phyloP scores from a whole-genome alignment of 1,140 invertebrate species.

The Diabrotica undecimpunctata region DNA sequence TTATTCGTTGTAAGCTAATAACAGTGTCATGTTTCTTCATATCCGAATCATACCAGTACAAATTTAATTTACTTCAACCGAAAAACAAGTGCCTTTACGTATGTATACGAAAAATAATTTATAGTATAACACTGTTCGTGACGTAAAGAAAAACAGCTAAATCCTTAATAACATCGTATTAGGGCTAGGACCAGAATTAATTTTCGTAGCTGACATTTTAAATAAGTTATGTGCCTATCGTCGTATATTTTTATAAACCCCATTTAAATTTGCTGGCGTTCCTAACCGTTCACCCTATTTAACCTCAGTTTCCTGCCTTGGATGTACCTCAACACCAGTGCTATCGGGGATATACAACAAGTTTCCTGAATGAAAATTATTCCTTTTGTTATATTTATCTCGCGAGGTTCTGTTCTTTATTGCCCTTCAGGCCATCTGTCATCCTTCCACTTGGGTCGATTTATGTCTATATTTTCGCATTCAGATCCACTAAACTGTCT shows the following conservation, averaged over 20 bases:
- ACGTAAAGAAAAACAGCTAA: constrained; percentile 40
- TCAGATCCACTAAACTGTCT: background rate
- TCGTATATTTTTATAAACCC: constrained; percentile 47
- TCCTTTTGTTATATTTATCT: background rate
- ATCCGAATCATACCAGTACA: background rate
- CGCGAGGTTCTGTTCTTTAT: background rate
- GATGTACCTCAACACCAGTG: constrained; percentile 22
- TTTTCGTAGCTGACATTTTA: constrained; percentile 45
- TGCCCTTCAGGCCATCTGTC: background rate
- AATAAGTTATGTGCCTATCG: constrained; percentile 46
- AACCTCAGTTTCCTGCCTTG: constrained; percentile 23
- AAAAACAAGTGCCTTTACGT: background rate
- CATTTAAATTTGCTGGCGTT: constrained; percentile 40
- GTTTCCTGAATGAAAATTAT: background rate
- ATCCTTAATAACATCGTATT: constrained; percentile 40
- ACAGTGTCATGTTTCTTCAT: too few species aligned
- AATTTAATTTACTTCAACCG: background rate
- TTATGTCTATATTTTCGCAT: background rate
- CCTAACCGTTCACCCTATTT: constrained; percentile 29
- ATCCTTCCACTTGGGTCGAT: background rate
- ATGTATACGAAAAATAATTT: constrained; percentile 32
- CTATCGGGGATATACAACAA: constrained; percentile 1
- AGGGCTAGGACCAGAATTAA: constrained; percentile 44
- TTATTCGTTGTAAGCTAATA: too few species aligned
- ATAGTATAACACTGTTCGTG: constrained; percentile 38